These are phyloP conservation scores for Ectropis grisescens DNA, from an alignment of 1,140 invertebrate species.

Conservation along the genomic window DNA sequence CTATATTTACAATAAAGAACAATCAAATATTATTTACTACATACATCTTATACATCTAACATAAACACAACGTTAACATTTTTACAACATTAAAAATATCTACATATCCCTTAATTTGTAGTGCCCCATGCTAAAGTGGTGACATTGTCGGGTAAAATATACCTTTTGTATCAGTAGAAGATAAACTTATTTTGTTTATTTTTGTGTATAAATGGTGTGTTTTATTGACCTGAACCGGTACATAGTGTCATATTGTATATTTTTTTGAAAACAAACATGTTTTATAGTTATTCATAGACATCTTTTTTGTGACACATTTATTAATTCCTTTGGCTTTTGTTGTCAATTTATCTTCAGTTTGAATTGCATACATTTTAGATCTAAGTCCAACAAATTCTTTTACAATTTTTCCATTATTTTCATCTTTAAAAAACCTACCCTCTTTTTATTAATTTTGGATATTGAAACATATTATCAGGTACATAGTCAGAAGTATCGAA, in stretches of 20 bases:
- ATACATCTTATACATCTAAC: too few species aligned
- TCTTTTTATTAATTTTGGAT: conserved; percentile 23
- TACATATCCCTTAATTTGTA: too few species aligned
- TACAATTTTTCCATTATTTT: conserved; percentile 23
- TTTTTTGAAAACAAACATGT: neutral
- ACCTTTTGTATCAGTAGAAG: too few species aligned
- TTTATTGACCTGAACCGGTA: too few species aligned
- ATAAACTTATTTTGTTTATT: too few species aligned
- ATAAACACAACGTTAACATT: too few species aligned
- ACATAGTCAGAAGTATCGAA: conserved; percentile 36
- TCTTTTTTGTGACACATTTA: neutral
- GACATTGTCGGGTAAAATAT: too few species aligned
- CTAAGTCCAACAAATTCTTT: conserved; percentile 27
- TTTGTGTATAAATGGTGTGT: too few species aligned
- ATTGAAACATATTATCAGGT: conserved; percentile 13
- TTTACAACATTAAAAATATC: too few species aligned
- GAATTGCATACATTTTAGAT: conserved; percentile 15
- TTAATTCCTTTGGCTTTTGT: conserved; percentile 16
- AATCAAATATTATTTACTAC: too few species aligned
- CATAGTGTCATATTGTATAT: neutral
- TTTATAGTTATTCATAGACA: neutral
- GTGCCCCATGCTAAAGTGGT: too few species aligned
- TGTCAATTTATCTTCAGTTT: conserved; percentile 3
- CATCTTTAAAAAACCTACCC: conserved; percentile 28
- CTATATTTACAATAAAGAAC: too few species aligned